Conservation (phyloP, 2,888 invertebrate species). For the Eristalis pertinax region DNA sequence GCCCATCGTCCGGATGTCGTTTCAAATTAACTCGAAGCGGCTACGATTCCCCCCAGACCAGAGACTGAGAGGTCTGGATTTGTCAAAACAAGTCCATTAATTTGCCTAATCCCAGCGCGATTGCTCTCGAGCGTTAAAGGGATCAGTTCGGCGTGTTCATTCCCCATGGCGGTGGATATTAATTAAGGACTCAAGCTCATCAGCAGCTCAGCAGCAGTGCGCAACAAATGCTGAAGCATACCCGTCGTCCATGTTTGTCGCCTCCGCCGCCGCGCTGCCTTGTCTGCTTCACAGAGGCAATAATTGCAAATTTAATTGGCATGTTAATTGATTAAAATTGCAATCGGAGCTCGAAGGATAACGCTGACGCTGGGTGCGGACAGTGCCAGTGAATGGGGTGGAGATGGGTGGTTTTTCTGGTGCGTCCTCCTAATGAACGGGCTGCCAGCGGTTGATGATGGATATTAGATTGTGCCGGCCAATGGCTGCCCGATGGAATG, state of each 20-base stretch:
- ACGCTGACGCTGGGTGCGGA: background rate
- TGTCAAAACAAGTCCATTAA: slow-evolving; percentile 46
- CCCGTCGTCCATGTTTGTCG: background rate
- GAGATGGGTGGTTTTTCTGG: background rate
- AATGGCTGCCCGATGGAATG: background rate
- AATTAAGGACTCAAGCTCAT: slow-evolving; percentile 19
- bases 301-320: slow-evolving; percentile 52
- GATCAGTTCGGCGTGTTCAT: background rate
- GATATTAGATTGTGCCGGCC: background rate
- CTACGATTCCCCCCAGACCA: slow-evolving; percentile 14
- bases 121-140: slow-evolving; percentile 22
- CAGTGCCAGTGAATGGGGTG: background rate
- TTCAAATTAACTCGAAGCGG: slow-evolving; percentile 13
- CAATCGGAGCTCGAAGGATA: slow-evolving; percentile 30
- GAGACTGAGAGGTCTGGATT: slow-evolving; percentile 11
- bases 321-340: slow-evolving; percentile 52
- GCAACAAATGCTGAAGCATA: background rate
- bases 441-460: background rate
- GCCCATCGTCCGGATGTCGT: background rate
- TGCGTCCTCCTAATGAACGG: background rate
- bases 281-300: slow-evolving; percentile 1
- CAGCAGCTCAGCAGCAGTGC: background rate
- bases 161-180: slow-evolving; percentile 12
- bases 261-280: background rate
- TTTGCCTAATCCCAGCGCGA: slow-evolving; percentile 25